A percentile compares a stretch with the other conserved stretches of the same genome.
Conservation (phyloP, 2,113 vertebrate genomes). For the Aspiorhynchus laticeps region DNA sequence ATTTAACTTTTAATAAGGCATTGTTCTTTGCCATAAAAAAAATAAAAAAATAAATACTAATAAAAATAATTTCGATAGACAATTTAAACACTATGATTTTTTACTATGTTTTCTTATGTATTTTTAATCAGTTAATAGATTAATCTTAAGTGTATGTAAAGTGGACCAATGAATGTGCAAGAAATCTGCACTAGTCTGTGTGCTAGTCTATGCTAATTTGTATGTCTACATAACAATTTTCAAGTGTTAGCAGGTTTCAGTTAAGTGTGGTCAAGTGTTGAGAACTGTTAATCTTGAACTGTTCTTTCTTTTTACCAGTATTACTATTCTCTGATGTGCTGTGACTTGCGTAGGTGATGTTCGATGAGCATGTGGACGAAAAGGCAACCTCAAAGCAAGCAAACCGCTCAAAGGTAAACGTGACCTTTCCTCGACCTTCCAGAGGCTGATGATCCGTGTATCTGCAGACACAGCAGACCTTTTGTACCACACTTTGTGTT, state of each 20-base stretch:
- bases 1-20: not conserved
- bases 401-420: slow-evolving; percentile 51
- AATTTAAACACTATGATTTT: not conserved
- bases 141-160: not conserved
- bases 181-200: not conserved
- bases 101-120: not conserved
- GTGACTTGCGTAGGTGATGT: not conserved
- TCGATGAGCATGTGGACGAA: not conserved
- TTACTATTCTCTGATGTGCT: not conserved
- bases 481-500: slow-evolving; percentile 1
- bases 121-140: not conserved
- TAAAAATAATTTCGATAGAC: not conserved
- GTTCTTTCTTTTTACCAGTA: not conserved
- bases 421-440: slow-evolving; percentile 50
- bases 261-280: not conserved
- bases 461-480: slow-evolving; percentile 29
- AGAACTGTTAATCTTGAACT: not conserved
- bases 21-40: not conserved
- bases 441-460: slow-evolving; percentile 30
- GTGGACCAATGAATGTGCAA: not conserved
- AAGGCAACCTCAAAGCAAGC: slow-evolving; percentile 32
- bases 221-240: not conserved
- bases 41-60: not conserved
- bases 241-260: not conserved
- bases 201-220: not conserved